Evolutionary conservation across 1,140 invertebrate genomes (phyloP).

Genomic region (Holcopasites calliopsidis): DNA sequence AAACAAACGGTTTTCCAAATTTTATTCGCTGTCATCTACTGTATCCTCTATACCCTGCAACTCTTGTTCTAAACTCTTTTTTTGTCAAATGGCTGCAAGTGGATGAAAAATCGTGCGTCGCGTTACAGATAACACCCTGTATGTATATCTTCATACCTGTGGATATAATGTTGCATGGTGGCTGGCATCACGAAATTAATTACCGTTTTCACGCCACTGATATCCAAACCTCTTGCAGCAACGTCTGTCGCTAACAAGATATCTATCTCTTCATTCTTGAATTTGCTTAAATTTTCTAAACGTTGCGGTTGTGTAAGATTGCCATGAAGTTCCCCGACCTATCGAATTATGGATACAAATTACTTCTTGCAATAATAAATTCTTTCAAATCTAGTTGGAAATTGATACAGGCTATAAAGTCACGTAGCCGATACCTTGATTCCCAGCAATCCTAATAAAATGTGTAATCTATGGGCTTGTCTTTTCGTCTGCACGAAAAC

Average conservation of each 20-base stretch:
- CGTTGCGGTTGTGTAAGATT: slow-evolving; percentile 96
- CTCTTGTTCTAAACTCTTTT: too few species aligned
- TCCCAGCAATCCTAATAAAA: slow-evolving; percentile 93
- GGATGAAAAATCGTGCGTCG: too few species aligned
- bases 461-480: slow-evolving; percentile 94
- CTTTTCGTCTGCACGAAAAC: slow-evolving; percentile 98
- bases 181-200: slow-evolving; percentile 98
- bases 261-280: slow-evolving; percentile 94
- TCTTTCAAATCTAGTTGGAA: background rate
- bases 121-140: too few species aligned
- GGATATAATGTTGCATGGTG: slow-evolving; percentile 97
- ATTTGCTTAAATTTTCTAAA: slow-evolving; percentile 92
- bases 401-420: too few species aligned
- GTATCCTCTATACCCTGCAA: too few species aligned
- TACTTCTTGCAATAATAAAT: background rate
- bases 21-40: too few species aligned
- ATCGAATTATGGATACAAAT: background rate
- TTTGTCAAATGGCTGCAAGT: too few species aligned
- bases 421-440: too few species aligned
- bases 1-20: too few species aligned
- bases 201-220: slow-evolving; percentile 96
- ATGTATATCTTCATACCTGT: slow-evolving; percentile 86
- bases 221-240: slow-evolving; percentile 97
- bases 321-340: slow-evolving; percentile 96
- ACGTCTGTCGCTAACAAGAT: slow-evolving; percentile 97